phyloP scores from a whole-genome alignment of 2,797 vertebrate species.

The Halcyon badia region DNA sequence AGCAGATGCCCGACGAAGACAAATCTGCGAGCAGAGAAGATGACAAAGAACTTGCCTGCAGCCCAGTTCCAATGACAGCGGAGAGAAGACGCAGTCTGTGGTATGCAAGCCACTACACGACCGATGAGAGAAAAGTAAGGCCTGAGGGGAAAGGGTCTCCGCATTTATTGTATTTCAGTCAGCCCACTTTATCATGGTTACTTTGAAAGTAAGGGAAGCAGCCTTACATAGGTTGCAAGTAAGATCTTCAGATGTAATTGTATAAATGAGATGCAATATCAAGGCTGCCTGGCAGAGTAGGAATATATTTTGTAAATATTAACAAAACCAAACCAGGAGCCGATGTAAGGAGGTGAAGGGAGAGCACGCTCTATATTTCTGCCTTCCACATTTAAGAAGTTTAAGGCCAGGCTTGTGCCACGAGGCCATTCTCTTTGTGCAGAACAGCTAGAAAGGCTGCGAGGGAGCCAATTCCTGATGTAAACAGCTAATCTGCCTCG shows the following conservation, averaged over 20 bases:
- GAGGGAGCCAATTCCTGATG: not conserved
- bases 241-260: not conserved
- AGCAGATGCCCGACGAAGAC: constrained; percentile 75
- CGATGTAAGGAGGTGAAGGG: not conserved
- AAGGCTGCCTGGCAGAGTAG: not conserved
- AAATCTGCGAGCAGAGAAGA: constrained; percentile 81
- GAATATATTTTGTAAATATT: not conserved
- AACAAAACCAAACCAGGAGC: not conserved
- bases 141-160: not conserved
- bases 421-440: not conserved
- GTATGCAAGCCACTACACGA: constrained; percentile 89
- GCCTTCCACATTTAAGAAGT: not conserved
- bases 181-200: not conserved
- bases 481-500: not conserved
- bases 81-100: constrained; percentile 90
- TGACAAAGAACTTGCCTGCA: constrained; percentile 78
- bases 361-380: not conserved
- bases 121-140: constrained; percentile 93
- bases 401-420: not conserved
- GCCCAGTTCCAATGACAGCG: constrained; percentile 81
- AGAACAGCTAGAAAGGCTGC: not conserved
- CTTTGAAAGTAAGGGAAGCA: not conserved
- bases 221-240: not conserved
- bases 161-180: not conserved
- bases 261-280: not conserved